A percentile compares a stretch with the other conserved stretches of the same genome.
These are phyloP conservation scores for Poeciliopsis paucimaculata DNA, from an alignment of 2,797 vertebrate species.

Conservation along the genomic window DNA sequence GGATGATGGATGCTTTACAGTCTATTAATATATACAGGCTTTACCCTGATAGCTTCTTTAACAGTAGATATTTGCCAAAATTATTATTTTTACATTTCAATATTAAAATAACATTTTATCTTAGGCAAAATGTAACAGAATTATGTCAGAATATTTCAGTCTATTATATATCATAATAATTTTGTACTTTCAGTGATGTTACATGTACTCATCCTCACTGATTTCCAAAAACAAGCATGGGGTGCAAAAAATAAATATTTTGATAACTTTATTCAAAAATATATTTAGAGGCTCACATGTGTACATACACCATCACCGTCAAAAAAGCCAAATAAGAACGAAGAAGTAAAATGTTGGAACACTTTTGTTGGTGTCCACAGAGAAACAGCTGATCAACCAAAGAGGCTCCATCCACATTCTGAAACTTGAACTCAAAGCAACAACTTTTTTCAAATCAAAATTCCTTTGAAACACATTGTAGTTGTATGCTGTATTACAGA, in stretches of 20 bases:
- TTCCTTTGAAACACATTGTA: background rate
- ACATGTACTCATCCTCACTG: background rate
- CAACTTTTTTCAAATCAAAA: background rate
- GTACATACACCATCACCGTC: background rate
- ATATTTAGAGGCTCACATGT: background rate
- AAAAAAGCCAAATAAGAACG: background rate
- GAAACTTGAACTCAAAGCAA: background rate
- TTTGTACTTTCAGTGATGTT: background rate
- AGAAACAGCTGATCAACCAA: background rate
- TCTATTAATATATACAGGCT: background rate
- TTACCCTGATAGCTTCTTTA: background rate
- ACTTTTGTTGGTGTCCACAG: background rate
- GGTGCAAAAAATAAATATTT: no score
- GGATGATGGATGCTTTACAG: constrained; percentile 14
- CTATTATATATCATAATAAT: background rate
- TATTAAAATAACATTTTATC: no score
- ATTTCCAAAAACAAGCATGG: background rate
- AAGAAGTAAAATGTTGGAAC: background rate
- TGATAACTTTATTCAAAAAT: background rate
- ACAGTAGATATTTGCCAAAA: background rate
- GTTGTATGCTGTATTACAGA: background rate
- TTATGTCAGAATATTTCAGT: background rate
- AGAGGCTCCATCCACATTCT: background rate
- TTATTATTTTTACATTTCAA: background rate
- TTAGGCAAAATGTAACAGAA: background rate